These are phyloP conservation scores for Mythimna albipuncta DNA, from an alignment of 2,888 invertebrate species.

Conservation along the genomic window DNA sequence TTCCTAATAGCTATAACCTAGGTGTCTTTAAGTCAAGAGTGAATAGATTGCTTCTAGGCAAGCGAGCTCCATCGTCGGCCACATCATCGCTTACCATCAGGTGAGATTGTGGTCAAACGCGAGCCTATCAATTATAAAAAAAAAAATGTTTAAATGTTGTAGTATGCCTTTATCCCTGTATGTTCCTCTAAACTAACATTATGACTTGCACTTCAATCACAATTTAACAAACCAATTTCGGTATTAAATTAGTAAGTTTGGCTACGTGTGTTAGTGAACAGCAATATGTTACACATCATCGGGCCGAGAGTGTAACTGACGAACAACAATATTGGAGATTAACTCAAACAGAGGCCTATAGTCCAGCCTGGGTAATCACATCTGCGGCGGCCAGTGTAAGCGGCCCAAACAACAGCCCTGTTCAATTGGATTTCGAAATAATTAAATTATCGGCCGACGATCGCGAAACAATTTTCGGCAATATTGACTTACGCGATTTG, in stretches of 20 bases:
- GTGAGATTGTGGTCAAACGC: no score
- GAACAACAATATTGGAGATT: slow-evolving; percentile 65
- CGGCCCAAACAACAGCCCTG: slow-evolving; percentile 69
- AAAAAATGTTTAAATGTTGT: no score
- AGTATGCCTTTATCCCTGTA: no score
- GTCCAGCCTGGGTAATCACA: slow-evolving; percentile 66
- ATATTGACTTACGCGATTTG: slow-evolving; percentile 77
- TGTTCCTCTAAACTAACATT: not conserved
- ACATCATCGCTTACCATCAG: no score
- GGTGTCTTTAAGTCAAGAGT: no score
- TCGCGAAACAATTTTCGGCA: slow-evolving; percentile 83
- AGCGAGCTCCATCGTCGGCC: no score
- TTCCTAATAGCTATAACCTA: no score
- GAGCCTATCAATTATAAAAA: no score
- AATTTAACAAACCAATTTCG: slow-evolving; percentile 8
- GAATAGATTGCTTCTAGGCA: no score
- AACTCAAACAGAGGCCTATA: slow-evolving; percentile 58
- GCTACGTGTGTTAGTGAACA: slow-evolving; percentile 28
- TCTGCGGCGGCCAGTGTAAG: slow-evolving; percentile 67
- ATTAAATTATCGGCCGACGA: slow-evolving; percentile 82
- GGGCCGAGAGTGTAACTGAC: slow-evolving; percentile 51
- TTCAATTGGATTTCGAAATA: slow-evolving; percentile 76
- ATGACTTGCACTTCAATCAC: not conserved
- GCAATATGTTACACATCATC: slow-evolving; percentile 45
- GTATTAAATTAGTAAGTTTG: slow-evolving; percentile 15